Base-by-base conservation (phyloP, 2,888 invertebrate species). In the Micropterix aruncella region DNA sequence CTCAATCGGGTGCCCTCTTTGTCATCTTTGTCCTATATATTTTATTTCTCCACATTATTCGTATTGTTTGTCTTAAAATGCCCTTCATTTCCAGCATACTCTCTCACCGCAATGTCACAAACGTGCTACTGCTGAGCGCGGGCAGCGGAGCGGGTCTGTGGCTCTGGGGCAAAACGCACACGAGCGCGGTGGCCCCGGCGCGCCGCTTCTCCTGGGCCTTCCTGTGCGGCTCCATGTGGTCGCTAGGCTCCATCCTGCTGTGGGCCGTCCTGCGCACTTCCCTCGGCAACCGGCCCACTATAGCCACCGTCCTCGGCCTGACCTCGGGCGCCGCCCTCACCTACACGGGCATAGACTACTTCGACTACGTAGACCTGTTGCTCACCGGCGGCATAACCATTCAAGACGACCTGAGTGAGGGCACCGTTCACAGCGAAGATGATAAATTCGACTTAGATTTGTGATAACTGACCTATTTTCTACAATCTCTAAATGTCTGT, bases 191-290 rank as follows among this genome's bases (percentile, higher is more conserved):
- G 5, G 61, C 77, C 7, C 74, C 73, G 18, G 70, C 74, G 46
- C 74, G 74, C 50, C 75, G 77, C 46, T 72, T 79, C 51, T 67
- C 76, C 19, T 89, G 80, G 70, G 85, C 80, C 71, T 87, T 77
- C 49, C 56, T 83, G 47, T 86, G 87, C 43, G 81, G 89, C 39
- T 72, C 86, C 7, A 72, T 93, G 16, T 86, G 93, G 72, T 89
- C 89, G 51, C 79, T 94, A 57, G 93, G 94, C 12, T 91, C 92
- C 0, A 84, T 93, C 40, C 74, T 94, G 46, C 66, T 85, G 49
- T 92, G 92, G 87, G 93, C 93, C 5, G 80, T 93, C 36, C 65
- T 88, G 37, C 79, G 90, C 57, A 84, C 84, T 52, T 70, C 86
- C 36, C 67, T 92, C 40, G 87, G 88, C 1, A 74, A 80, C 51